Evolutionary conservation across 1,140 invertebrate genomes (phyloP).

Genomic region (Lineus longissimus): DNA sequence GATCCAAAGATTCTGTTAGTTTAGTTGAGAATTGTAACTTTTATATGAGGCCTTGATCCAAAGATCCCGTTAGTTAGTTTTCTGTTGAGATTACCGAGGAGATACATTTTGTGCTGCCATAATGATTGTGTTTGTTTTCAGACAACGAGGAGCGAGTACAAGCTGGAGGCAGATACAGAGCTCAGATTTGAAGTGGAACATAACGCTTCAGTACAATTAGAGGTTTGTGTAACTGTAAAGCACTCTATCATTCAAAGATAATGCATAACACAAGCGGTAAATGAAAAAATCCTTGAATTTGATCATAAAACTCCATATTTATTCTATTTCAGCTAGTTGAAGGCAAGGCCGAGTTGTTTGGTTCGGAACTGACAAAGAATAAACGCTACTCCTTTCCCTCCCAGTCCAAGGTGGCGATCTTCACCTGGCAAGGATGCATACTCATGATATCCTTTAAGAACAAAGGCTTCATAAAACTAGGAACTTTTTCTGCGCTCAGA

Average conservation of each 20-base stretch:
- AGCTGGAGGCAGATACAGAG: slow-evolving; percentile 83
- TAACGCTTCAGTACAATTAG: slow-evolving; percentile 78
- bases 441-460: slow-evolving; percentile 57
- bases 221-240: slow-evolving; percentile 61
- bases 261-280: no score
- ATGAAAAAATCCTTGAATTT: no score
- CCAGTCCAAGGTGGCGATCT: slow-evolving; percentile 92
- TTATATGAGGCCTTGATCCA: no score
- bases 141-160: slow-evolving; percentile 44
- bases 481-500: no score
- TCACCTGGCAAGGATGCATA: slow-evolving; percentile 91
- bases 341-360: slow-evolving; percentile 93
- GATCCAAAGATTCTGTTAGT: no score
- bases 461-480: no score
- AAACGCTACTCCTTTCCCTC: slow-evolving; percentile 86
- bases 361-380: slow-evolving; percentile 90
- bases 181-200: slow-evolving; percentile 89
- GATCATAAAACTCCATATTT: background rate
- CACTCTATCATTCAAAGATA: no score
- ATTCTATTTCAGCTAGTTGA: slow-evolving; percentile 64
- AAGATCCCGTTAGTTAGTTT: no score
- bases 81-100: no score
- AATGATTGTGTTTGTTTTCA: no score
- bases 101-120: no score
- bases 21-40: no score